A percentile compares a stretch with the other conserved stretches of the same genome.
phyloP scores from a whole-genome alignment of 30 jellyfish, hydroid and myxozoan species.

The Chironex yamaguchii region DNA sequence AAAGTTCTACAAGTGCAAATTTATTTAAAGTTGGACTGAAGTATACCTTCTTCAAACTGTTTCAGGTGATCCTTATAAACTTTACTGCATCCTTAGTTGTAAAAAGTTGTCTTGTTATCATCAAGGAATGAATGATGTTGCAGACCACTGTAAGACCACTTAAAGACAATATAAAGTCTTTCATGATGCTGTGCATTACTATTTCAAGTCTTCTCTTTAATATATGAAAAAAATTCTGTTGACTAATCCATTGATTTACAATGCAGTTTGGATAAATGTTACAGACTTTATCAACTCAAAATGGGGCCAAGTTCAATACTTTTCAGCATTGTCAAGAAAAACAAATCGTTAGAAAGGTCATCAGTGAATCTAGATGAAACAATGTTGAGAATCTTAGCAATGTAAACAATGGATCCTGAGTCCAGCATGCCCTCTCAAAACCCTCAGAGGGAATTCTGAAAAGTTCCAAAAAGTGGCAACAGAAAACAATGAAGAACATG shows the following conservation, averaged over 20 bases:
- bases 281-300: constrained; percentile 8
- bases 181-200: constrained; percentile 46
- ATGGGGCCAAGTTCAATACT: constrained; percentile 65
- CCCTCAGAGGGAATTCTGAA: constrained; percentile 33
- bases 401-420: constrained; percentile 58
- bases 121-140: constrained; percentile 74
- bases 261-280: constrained; percentile 68
- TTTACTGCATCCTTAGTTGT: constrained; percentile 65
- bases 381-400: constrained; percentile 59
- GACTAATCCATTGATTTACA: constrained; percentile 8
- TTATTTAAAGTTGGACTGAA: too few species aligned
- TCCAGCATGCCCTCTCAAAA: too few species aligned
- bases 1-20: too few species aligned
- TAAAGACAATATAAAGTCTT: constrained; percentile 25
- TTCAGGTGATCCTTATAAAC: constrained; percentile 19
- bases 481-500: too few species aligned
- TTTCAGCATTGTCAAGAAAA: constrained; percentile 26
- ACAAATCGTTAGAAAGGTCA: constrained; percentile 46
- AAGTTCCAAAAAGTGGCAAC: constrained; percentile 51
- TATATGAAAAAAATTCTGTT: constrained; percentile 48
- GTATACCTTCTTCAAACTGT: constrained; percentile 50
- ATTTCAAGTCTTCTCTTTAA: constrained; percentile 11
- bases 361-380: constrained; percentile 60
- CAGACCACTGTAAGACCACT: constrained; percentile 54
- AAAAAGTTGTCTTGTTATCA: constrained; percentile 71